phyloP scores from a whole-genome alignment of 2,888 invertebrate genomes.

The Pycnomerus fuliginosus region DNA sequence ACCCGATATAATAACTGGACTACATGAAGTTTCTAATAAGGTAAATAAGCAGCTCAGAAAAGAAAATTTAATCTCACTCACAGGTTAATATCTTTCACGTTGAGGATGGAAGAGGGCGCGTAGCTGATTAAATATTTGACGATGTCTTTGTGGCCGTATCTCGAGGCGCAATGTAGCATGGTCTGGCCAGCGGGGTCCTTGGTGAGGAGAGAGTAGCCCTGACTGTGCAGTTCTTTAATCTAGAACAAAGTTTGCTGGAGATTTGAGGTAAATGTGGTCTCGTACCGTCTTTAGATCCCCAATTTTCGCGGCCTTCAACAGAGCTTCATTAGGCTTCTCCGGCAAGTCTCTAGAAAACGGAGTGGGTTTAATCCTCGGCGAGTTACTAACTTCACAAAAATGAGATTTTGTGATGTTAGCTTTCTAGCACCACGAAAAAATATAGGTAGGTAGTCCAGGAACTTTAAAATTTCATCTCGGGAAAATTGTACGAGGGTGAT shows the following conservation, averaged over 20 bases:
- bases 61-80: slow-evolving; percentile 57
- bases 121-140: slow-evolving; percentile 85
- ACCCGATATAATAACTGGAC: too few relatives aligned
- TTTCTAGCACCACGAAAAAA: too few relatives aligned
- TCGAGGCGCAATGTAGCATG: slow-evolving; percentile 84
- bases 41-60: too few relatives aligned
- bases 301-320: slow-evolving; percentile 80
- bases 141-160: slow-evolving; percentile 86
- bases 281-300: slow-evolving; percentile 78
- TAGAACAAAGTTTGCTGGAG: slow-evolving; percentile 43
- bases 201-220: slow-evolving; percentile 80
- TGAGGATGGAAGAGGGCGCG: slow-evolving; percentile 79
- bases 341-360: slow-evolving; percentile 70
- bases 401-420: too few relatives aligned
- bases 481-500: too few relatives aligned
- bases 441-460: too few relatives aligned
- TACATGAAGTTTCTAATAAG: too few relatives aligned
- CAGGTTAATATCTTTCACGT: slow-evolving; percentile 85
- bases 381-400: too few relatives aligned
- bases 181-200: slow-evolving; percentile 86
- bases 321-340: slow-evolving; percentile 79
- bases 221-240: slow-evolving; percentile 80
- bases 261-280: slow-evolving; percentile 1
- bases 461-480: too few relatives aligned
- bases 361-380: too few relatives aligned